A percentile compares a stretch with the other conserved stretches of the same genome.
These are phyloP conservation scores for Hydrolagus affinis DNA, from an alignment of 2,113 vertebrate genomes.

Conservation along the genomic window DNA sequence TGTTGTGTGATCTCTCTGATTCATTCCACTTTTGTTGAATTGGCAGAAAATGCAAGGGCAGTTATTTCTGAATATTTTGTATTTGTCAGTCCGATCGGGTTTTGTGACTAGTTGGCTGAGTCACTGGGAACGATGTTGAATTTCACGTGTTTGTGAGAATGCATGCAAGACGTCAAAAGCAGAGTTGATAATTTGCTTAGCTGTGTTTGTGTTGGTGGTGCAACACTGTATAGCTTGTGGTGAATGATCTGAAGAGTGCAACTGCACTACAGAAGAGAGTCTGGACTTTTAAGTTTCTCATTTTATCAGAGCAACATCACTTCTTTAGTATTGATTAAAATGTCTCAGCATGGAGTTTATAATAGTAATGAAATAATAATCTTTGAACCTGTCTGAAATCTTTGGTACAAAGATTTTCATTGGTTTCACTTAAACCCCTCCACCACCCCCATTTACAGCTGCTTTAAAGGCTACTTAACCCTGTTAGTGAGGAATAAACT, in stretches of 20 bases:
- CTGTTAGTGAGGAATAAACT: not conserved
- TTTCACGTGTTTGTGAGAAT: not conserved
- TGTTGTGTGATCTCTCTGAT: conserved; percentile 10
- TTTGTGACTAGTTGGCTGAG: not conserved
- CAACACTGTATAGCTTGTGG: not conserved
- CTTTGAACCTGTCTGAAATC: not conserved
- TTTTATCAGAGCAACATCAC: no score
- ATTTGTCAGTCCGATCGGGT: not conserved
- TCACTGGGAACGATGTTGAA: not conserved
- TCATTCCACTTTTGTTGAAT: conserved; percentile 4
- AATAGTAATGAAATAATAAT: no score
- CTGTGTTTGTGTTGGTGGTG: not conserved
- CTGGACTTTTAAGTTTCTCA: no score
- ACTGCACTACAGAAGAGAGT: no score
- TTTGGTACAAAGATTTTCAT: not conserved
- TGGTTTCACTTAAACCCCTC: not conserved
- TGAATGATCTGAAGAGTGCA: no score
- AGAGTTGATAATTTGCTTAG: not conserved
- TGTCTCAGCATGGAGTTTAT: no score
- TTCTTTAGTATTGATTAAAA: no score
- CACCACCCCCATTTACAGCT: not conserved
- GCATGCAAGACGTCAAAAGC: not conserved
- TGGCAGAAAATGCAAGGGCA: conserved; percentile 14
- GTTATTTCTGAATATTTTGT: not conserved
- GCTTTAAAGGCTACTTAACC: not conserved